phyloP scores from a whole-genome alignment of 2,113 vertebrate genomes.

The Alethe castanea region DNA sequence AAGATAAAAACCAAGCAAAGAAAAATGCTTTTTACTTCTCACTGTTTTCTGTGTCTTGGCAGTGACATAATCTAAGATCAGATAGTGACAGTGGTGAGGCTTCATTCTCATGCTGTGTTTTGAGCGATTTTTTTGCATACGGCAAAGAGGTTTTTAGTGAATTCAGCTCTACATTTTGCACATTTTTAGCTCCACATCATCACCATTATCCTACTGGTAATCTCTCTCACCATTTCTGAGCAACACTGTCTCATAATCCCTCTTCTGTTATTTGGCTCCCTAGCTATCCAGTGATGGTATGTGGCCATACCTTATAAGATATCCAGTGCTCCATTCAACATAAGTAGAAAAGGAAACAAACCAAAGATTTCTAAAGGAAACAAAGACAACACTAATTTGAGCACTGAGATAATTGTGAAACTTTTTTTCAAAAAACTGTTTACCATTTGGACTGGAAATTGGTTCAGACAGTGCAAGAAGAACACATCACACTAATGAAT shows the following conservation, averaged over 20 bases:
- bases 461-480: neutral
- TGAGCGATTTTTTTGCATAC: neutral
- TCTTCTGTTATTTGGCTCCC: neutral
- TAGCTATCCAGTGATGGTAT: neutral
- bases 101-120: neutral
- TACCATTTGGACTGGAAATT: neutral
- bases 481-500: neutral
- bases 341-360: neutral
- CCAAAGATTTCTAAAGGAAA: neutral
- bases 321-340: neutral
- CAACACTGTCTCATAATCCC: neutral
- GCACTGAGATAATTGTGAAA: neutral
- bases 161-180: neutral
- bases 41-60: neutral
- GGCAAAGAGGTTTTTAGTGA: neutral
- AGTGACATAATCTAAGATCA: neutral
- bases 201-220: neutral
- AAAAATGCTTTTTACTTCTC: neutral
- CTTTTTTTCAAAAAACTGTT: neutral
- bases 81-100: accelerated
- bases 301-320: neutral
- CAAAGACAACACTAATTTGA: neutral
- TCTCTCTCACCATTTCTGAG: neutral
- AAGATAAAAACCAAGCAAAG: neutral
- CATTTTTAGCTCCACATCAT: neutral